Conservation (phyloP, 2,888 invertebrate genomes). For the Allolobophora icterica region DNA sequence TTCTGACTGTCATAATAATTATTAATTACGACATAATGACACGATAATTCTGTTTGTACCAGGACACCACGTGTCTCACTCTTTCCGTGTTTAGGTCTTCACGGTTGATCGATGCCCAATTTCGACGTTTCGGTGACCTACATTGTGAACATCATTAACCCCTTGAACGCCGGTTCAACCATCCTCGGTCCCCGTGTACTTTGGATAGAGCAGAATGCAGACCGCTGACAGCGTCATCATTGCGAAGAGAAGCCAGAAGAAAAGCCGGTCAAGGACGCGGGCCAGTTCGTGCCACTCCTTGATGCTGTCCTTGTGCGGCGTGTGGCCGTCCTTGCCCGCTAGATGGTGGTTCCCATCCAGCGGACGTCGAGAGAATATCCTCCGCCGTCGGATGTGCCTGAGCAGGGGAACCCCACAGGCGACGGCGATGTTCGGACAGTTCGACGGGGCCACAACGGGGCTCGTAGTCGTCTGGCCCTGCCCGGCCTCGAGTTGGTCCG, state of each 20-base stretch:
- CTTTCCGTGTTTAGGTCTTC: neutral
- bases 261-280: constrained; percentile 45
- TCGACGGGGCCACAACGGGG: neutral
- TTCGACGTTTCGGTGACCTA: neutral
- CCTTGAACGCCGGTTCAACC: neutral
- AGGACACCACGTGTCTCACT: too few relatives aligned
- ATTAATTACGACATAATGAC: too few relatives aligned
- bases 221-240: constrained; percentile 44
- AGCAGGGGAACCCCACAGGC: constrained; percentile 24
- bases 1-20: too few relatives aligned
- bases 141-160: neutral
- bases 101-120: neutral
- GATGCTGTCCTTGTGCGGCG: neutral
- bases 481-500: neutral
- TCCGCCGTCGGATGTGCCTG: neutral
- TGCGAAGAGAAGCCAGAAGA: constrained; percentile 47
- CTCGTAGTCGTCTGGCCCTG: neutral
- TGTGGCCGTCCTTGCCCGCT: neutral
- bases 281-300: constrained; percentile 48
- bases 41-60: too few relatives aligned
- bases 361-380: neutral
- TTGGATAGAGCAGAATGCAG: constrained; percentile 46
- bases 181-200: constrained; percentile 35
- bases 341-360: neutral
- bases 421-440: neutral